Percentiles rank a stretch among this genome's conserved stretches.
phyloP scores from a whole-genome alignment of 2,888 invertebrate species.

The Colostygia pectinataria region DNA sequence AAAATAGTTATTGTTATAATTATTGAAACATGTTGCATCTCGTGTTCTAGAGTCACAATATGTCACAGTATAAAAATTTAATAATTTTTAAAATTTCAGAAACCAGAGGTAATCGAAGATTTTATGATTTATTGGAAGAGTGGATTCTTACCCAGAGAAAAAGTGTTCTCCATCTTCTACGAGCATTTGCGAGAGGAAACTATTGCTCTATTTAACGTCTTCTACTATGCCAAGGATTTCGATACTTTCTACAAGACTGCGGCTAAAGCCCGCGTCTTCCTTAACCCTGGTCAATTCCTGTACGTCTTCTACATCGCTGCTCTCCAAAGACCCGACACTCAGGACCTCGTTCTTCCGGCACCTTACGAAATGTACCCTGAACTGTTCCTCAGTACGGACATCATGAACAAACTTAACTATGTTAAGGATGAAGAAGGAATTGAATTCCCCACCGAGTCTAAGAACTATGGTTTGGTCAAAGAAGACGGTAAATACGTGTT shows the following conservation, averaged over 20 bases:
- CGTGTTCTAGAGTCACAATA: too few species aligned
- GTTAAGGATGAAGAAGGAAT: constrained; percentile 67
- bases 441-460: constrained; percentile 51
- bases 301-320: constrained; percentile 84
- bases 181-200: constrained; percentile 74
- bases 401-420: constrained; percentile 69
- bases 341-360: constrained; percentile 84
- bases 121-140: constrained; percentile 66
- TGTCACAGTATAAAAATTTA: too few species aligned
- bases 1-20: too few species aligned
- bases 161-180: constrained; percentile 78
- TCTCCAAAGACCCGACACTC: constrained; percentile 82
- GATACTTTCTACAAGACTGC: constrained; percentile 84
- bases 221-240: constrained; percentile 84
- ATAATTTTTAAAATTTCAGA: constrained; percentile 44
- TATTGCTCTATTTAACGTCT: constrained; percentile 78
- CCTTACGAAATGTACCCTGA: constrained; percentile 87
- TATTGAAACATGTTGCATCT: too few species aligned
- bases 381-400: constrained; percentile 84
- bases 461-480: constrained; percentile 62
- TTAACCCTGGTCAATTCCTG: constrained; percentile 85
- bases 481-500: constrained; percentile 72
- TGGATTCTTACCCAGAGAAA: constrained; percentile 73
- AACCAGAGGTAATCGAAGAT: constrained; percentile 67
- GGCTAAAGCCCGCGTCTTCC: constrained; percentile 78